These are phyloP conservation scores for Cheilosia scutellata DNA, from an alignment of 2,888 invertebrate genomes.

Conservation along the genomic window DNA sequence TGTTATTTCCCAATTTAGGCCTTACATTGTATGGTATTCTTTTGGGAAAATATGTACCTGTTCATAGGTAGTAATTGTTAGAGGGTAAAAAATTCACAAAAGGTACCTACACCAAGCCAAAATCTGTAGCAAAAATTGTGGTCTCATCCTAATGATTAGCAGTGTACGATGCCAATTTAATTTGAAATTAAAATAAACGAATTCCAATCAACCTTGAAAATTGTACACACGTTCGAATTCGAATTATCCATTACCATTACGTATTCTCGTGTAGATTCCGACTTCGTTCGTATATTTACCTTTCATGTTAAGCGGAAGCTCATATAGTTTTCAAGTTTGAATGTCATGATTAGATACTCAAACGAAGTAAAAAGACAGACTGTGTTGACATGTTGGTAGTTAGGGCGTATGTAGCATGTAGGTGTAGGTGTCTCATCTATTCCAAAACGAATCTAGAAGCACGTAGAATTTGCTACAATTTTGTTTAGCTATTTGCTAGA, in stretches of 20 bases:
- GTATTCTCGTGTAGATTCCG: constrained; percentile 12
- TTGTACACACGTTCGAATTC: constrained; percentile 49
- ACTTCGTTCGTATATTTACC: background rate
- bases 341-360: background rate
- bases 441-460: constrained; percentile 4
- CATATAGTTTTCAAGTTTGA: constrained; percentile 23
- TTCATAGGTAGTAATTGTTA: no score
- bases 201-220: constrained; percentile 58
- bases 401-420: background rate
- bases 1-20: no score
- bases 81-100: no score
- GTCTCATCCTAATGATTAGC: no score
- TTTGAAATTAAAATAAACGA: constrained; percentile 17
- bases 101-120: no score
- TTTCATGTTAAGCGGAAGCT: constrained; percentile 45
- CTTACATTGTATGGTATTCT: no score
- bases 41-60: no score
- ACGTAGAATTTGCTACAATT: constrained; percentile 20
- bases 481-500: constrained; percentile 8
- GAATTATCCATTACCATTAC: constrained; percentile 55
- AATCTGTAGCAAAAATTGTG: no score
- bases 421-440: constrained; percentile 12
- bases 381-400: constrained; percentile 15
- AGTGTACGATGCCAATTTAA: constrained; percentile 4
- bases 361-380: background rate